phyloP scores from a whole-genome alignment of 1,140 invertebrate species.

The Ceratoteleas bidentatus region DNA sequence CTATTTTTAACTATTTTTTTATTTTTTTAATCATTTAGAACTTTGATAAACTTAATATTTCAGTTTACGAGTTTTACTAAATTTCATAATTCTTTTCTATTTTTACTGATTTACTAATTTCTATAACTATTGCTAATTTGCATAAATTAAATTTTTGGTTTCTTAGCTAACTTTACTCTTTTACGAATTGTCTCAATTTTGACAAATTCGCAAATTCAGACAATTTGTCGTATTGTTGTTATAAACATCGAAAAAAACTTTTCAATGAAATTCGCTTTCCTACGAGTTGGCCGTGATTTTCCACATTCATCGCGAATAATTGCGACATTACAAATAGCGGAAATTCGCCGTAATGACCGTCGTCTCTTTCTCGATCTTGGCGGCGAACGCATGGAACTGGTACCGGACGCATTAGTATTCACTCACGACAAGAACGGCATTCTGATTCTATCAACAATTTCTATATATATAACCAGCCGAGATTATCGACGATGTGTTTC shows the following conservation, averaged over 20 bases:
- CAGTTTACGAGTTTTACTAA: too few relatives aligned
- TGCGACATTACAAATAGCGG: conserved; percentile 51
- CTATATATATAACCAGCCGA: conserved; percentile 21
- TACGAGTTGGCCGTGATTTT: conserved; percentile 20
- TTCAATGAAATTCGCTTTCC: background rate
- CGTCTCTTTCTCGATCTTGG: conserved; percentile 51
- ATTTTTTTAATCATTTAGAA: too few relatives aligned
- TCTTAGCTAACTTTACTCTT: too few relatives aligned
- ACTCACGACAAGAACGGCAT: conserved; percentile 39
- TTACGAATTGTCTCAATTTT: too few relatives aligned
- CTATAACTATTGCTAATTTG: too few relatives aligned
- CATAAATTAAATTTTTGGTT: too few relatives aligned
- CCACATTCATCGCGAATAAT: conserved; percentile 44
- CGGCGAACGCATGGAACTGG: conserved; percentile 23
- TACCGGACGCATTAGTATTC: conserved; percentile 61
- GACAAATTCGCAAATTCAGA: background rate
- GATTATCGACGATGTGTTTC: background rate
- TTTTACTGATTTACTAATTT: too few relatives aligned
- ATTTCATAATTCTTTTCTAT: too few relatives aligned
- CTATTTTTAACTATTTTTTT: too few relatives aligned
- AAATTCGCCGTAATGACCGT: conserved; percentile 53
- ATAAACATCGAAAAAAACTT: background rate
- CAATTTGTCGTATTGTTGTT: background rate
- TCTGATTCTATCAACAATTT: conserved; percentile 43
- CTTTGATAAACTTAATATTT: too few relatives aligned